These are phyloP conservation scores for Molossus alvarezi DNA, from an alignment of 2,797 vertebrate species.

Conservation along the genomic window DNA sequence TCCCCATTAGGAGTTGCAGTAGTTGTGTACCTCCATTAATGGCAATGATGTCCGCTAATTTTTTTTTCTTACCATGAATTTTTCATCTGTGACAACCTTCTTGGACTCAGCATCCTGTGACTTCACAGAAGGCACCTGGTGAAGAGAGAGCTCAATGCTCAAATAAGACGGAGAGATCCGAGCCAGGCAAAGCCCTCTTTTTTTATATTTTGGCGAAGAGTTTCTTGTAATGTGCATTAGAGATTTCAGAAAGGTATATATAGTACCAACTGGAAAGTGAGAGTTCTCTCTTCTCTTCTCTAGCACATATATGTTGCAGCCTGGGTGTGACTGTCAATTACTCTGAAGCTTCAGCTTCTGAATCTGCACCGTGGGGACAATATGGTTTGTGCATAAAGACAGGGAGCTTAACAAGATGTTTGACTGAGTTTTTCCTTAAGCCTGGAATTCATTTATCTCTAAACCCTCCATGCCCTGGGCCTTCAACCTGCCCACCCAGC, in stretches of 20 bases:
- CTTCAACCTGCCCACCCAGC: not conserved
- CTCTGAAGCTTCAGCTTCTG: not conserved
- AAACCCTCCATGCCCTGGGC: not conserved
- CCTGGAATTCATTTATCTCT: not conserved
- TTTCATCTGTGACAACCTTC: not conserved
- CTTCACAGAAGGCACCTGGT: not conserved
- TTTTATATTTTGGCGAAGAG: not conserved
- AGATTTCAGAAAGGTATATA: not conserved
- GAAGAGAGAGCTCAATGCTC: not conserved
- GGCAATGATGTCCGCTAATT: not conserved
- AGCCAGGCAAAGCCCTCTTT: not conserved
- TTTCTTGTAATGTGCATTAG: not conserved
- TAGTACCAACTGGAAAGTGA: too few relatives aligned
- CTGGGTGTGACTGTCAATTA: not conserved
- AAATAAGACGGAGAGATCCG: not conserved
- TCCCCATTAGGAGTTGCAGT: not conserved
- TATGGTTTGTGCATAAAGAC: not conserved
- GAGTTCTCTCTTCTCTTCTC: not conserved
- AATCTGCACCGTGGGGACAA: not conserved
- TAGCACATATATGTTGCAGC: accelerated
- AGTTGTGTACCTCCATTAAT: not conserved
- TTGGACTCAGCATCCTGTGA: not conserved
- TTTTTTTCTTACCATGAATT: not conserved
- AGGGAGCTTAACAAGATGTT: not conserved
- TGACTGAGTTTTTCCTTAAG: not conserved